phyloP scores from a whole-genome alignment of 2,888 invertebrate genomes.

The Caradrina clavipalpis region DNA sequence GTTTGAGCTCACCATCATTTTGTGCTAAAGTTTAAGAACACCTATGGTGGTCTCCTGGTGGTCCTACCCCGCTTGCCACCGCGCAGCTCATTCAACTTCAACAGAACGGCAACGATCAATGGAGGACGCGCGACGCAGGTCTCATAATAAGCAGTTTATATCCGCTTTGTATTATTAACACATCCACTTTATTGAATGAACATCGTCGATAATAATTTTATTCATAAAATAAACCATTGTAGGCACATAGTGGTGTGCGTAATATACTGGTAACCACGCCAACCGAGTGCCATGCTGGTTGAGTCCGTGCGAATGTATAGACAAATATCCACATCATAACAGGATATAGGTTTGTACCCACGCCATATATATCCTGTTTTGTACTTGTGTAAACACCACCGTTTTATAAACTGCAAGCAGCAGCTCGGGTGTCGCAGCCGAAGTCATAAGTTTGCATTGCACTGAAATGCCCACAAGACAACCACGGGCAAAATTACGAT shows the following conservation, averaged over 20 bases:
- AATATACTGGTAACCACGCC: not conserved
- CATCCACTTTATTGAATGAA: slow-evolving; percentile 46
- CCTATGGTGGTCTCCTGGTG: not conserved
- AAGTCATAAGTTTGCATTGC: too few species aligned
- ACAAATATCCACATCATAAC: slow-evolving; percentile 27
- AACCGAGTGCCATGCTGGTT: not conserved
- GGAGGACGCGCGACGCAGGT: slow-evolving; percentile 21
- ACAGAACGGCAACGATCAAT: slow-evolving; percentile 37
- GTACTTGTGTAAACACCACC: slow-evolving; percentile 9
- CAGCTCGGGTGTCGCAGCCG: too few species aligned
- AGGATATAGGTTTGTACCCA: slow-evolving; percentile 33
- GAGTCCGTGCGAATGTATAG: not conserved
- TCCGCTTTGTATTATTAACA: slow-evolving; percentile 40
- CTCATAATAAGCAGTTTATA: slow-evolving; percentile 37
- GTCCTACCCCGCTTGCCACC: slow-evolving; percentile 16
- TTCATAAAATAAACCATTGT: slow-evolving; percentile 37
- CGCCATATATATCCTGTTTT: slow-evolving; percentile 7
- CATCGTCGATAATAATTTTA: slow-evolving; percentile 35
- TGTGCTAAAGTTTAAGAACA: too few species aligned
- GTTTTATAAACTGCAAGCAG: not conserved
- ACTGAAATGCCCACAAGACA: not conserved
- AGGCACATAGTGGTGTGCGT: not conserved
- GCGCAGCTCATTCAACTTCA: slow-evolving; percentile 34
- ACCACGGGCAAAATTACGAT: not conserved
- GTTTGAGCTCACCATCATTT: too few species aligned